phyloP scores from a whole-genome alignment of 1,140 invertebrate genomes.

The Pristionchus pacificus region DNA sequence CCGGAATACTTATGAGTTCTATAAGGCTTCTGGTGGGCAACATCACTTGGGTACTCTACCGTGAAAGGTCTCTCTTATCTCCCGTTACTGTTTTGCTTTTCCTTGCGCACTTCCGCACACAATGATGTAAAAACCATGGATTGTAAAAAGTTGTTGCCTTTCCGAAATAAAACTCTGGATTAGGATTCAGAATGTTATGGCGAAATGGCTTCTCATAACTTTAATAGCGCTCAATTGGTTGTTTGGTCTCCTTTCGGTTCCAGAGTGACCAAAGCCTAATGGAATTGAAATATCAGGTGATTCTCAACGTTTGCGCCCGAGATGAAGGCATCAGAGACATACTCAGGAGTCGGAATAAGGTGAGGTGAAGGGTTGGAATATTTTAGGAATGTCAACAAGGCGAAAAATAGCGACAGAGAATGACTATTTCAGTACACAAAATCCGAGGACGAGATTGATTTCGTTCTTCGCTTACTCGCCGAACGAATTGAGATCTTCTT shows the following conservation, averaged over 20 bases:
- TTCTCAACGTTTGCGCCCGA: background rate
- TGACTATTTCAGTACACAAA: background rate
- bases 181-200: no score
- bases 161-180: background rate
- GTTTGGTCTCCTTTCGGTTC: background rate
- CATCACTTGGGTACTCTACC: background rate
- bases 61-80: no score
- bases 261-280: background rate
- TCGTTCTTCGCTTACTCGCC: slow-evolving; percentile 3
- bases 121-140: slow-evolving; percentile 8
- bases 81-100: no score
- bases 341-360: background rate
- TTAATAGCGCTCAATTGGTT: no score
- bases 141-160: background rate
- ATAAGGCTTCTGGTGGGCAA: background rate
- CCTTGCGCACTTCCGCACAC: no score
- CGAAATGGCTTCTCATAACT: no score
- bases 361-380: no score
- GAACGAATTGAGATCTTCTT: background rate
- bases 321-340: background rate
- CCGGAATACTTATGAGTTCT: background rate
- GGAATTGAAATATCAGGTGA: background rate
- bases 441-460: slow-evolving; percentile 4
- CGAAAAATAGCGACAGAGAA: background rate
- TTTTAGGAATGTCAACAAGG: no score